phyloP scores from a whole-genome alignment of 1,140 invertebrate species.

The Portunus trituberculatus region DNA sequence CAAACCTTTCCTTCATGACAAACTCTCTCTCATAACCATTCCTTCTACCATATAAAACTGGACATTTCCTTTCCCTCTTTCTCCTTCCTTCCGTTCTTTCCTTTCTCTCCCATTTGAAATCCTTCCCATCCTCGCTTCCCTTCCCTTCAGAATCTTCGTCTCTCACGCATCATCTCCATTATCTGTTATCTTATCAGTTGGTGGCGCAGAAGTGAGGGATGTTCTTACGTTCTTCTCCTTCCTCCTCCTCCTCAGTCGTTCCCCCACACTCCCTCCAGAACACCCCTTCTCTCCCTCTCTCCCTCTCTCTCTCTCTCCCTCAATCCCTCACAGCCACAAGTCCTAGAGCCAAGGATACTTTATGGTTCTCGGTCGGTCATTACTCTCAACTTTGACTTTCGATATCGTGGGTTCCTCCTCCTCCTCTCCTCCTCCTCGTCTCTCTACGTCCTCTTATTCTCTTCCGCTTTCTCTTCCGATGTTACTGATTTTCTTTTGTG shows the following conservation, averaged over 20 bases:
- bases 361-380: not conserved
- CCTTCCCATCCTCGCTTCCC: not conserved
- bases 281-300: not conserved
- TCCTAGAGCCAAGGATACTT: slow-evolving; percentile 1
- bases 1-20: not conserved
- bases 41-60: not conserved
- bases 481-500: not conserved
- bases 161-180: not conserved
- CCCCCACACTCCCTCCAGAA: not conserved
- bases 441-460: not conserved
- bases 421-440: not conserved
- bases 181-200: not conserved
- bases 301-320: not conserved
- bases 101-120: not conserved
- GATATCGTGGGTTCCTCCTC: not conserved
- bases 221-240: not conserved
- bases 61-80: not conserved
- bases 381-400: slow-evolving; percentile 8
- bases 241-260: too few species aligned
- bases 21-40: not conserved
- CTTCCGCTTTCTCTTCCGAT: not conserved
- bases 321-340: not conserved
- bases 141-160: not conserved
- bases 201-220: not conserved
- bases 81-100: not conserved